Evolutionary conservation across 2,888 invertebrate species (phyloP).

Genomic region (Hermaeophaga mercurialis): DNA sequence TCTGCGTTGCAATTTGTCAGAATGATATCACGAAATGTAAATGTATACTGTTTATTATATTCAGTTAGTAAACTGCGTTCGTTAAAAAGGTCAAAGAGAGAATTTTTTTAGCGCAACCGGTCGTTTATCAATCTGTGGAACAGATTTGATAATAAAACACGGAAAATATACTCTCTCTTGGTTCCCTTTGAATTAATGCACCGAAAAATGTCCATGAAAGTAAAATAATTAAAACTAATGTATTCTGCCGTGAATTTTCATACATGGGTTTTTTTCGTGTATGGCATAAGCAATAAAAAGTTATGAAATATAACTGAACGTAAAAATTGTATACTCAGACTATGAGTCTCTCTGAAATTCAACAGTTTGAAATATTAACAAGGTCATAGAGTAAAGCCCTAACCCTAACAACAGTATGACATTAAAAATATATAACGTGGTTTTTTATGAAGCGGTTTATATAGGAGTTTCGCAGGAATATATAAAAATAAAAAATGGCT

Average conservation of each 20-base stretch:
- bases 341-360: slow-evolving; percentile 8
- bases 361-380: slow-evolving; percentile 22
- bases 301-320: slow-evolving; percentile 20
- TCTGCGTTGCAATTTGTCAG: no score
- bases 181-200: not conserved
- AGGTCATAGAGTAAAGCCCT: slow-evolving; percentile 21
- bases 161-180: not conserved
- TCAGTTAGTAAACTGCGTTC: not conserved
- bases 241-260: slow-evolving; percentile 1
- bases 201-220: slow-evolving; percentile 8
- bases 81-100: not conserved
- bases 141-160: not conserved
- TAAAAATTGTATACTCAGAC: slow-evolving; percentile 14
- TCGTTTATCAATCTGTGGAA: not conserved
- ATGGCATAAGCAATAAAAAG: slow-evolving; percentile 12
- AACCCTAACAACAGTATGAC: slow-evolving; percentile 18
- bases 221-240: slow-evolving; percentile 24
- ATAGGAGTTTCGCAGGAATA: slow-evolving; percentile 8
- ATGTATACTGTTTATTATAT: no score
- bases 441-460: slow-evolving; percentile 14
- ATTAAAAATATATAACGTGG: slow-evolving; percentile 23
- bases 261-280: not conserved
- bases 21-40: no score
- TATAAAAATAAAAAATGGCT: slow-evolving; percentile 10
- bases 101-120: not conserved